Evolutionary conservation across 2,797 vertebrate species (phyloP), one percentile per base, ranked within the genome.

Genomic region (Myoxocephalus aenaeus): DNA sequence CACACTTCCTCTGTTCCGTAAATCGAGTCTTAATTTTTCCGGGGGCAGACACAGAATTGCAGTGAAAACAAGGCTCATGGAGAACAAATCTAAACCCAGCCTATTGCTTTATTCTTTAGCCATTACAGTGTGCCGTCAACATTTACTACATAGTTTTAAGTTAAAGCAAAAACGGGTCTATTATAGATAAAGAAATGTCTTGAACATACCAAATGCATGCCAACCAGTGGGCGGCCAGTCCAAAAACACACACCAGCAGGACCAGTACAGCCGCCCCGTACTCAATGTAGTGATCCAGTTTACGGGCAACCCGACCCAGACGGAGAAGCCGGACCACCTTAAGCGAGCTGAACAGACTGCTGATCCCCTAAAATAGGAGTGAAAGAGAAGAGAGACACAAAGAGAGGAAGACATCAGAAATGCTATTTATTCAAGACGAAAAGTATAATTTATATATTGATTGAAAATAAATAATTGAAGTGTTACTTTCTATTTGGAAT

Each of bases 271-370:
- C 98, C 0, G 98, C 98, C 42, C 98, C 98, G 0, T 99, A 99
- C 80, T 99, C 98, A 0, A 99, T 99, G 94, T 99, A 99, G 90
- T 99, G 98, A 90, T 99, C 98, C 95, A 99, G 90, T 90, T 99
- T 99, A 44, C 98, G 97, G 75, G 98, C 98, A 29, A 99, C 98
- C 0, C 98, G 97, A 29, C 98, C 98, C 77, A 99, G 92, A 6
- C 98, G 97, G 57, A 99, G 96, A 13, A 99, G 95, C 65, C 98
- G 94, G 44, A 99, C 97, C 68, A 99, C 98, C 83, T 99, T 99
- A 42, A 99, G 95, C 0, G 98, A 99, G 82, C 98, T 99, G 96
- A 99, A 99, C 79, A 99, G 95, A 90, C 97, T 98, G 91, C 98
- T 99, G 94, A 99, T 99, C 57, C 98, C 98, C 98, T 99, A 75